Percentiles rank a stretch among this genome's conserved stretches.
phyloP scores from a whole-genome alignment of 2,888 invertebrate species.

The Cosmopolites sordidus region DNA sequence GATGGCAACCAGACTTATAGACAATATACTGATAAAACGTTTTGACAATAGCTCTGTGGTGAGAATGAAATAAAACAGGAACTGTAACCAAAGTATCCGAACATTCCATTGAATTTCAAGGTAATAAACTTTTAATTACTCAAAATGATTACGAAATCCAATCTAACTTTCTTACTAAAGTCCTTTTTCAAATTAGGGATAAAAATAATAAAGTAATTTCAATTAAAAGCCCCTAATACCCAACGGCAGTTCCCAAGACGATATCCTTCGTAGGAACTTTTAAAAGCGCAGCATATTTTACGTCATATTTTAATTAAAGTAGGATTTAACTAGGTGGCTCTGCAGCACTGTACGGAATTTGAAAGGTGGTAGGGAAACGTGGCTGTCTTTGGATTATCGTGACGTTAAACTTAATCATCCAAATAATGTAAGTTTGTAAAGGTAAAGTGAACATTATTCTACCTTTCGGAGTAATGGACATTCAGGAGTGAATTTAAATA shows the following conservation, averaged over 20 bases:
- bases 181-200: conserved; percentile 18
- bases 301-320: conserved; percentile 37
- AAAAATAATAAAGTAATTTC: conserved; percentile 23
- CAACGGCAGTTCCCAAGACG: conserved; percentile 15
- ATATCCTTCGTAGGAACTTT: conserved; percentile 21
- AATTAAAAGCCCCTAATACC: conserved; percentile 20
- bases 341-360: conserved; percentile 11
- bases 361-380: conserved; percentile 4
- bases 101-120: conserved; percentile 5
- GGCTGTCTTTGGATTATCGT: background rate
- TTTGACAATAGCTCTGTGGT: no score
- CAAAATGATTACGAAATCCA: conserved; percentile 14
- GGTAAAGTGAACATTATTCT: no score
- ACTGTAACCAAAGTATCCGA: no score
- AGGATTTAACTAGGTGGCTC: conserved; percentile 31
- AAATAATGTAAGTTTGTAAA: no score
- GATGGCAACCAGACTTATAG: no score
- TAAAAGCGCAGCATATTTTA: conserved; percentile 31
- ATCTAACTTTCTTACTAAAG: conserved; percentile 17
- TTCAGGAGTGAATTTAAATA: no score
- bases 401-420: background rate
- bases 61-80: no score
- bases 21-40: no score
- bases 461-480: no score
- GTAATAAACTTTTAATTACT: conserved; percentile 16